Percentiles rank a stretch among this genome's conserved stretches.
Conservation (phyloP, 2,888 invertebrate species). For the Lasioglossum pauxillum region DNA sequence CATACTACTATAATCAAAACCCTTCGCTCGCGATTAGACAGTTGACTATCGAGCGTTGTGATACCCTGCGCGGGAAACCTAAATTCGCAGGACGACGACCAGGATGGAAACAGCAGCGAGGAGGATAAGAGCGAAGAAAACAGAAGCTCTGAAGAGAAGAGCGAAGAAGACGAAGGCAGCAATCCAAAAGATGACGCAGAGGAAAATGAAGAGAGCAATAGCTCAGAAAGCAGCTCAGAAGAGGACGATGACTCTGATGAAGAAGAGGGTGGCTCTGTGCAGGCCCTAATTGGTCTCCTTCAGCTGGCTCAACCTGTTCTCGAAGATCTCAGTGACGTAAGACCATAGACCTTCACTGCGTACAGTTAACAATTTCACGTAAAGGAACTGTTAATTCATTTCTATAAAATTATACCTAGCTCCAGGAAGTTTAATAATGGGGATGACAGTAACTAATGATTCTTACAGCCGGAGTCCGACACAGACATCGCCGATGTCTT, state of each 20-base stretch:
- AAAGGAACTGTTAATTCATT: background rate
- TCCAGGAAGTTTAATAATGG: background rate
- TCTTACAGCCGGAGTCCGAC: slow-evolving; percentile 75
- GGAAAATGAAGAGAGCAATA: slow-evolving; percentile 32
- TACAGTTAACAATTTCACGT: background rate
- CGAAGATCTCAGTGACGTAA: slow-evolving; percentile 82
- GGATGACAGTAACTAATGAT: background rate
- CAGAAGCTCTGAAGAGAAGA: slow-evolving; percentile 36
- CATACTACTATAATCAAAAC: background rate
- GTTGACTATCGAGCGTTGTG: background rate
- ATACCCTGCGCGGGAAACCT: background rate
- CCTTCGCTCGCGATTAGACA: background rate
- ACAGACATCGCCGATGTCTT: slow-evolving; percentile 78
- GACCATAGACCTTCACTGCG: slow-evolving; percentile 20
- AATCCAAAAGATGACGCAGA: background rate
- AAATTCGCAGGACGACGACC: slow-evolving; percentile 29
- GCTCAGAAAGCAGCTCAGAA: slow-evolving; percentile 4
- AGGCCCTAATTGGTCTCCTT: slow-evolving; percentile 77
- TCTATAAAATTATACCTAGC: background rate
- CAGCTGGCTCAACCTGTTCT: slow-evolving; percentile 80
- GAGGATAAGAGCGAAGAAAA: slow-evolving; percentile 15
- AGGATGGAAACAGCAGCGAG: background rate
- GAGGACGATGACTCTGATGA: slow-evolving; percentile 32
- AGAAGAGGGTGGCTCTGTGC: slow-evolving; percentile 76
- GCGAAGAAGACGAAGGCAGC: slow-evolving; percentile 30